Percentiles rank a stretch among this genome's conserved stretches.
Conservation (phyloP, 2,113 vertebrate species). For the Protobothrops flavoviridis region DNA sequence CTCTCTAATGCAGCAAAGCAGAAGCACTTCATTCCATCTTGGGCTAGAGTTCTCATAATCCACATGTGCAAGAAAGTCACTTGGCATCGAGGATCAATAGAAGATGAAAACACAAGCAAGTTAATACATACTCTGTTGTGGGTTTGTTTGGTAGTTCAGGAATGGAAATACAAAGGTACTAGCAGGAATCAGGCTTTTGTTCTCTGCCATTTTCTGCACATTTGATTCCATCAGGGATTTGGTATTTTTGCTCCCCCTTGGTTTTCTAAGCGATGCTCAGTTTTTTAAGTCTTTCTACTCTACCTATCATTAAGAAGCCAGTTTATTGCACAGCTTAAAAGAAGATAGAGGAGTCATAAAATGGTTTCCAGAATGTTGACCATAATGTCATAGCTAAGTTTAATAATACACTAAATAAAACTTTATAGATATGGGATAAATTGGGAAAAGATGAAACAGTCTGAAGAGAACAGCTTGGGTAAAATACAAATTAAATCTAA, state of each 20-base stretch:
- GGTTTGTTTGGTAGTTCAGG: background rate
- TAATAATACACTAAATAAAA: slow-evolving; percentile 34
- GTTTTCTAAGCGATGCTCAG: slow-evolving; percentile 26
- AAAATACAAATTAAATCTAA: slow-evolving; percentile 30
- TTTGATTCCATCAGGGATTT: background rate
- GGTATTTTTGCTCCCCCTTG: background rate
- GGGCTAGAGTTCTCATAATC: background rate
- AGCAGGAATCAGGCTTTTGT: background rate
- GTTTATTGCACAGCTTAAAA: slow-evolving; percentile 47
- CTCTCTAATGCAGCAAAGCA: background rate
- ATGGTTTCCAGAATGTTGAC: slow-evolving; percentile 38
- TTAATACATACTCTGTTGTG: background rate
- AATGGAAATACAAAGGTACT: background rate
- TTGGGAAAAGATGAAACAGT: slow-evolving; percentile 27
- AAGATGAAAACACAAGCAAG: background rate
- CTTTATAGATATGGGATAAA: slow-evolving; percentile 39
- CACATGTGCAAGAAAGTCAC: background rate
- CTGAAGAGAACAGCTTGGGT: slow-evolving; percentile 18
- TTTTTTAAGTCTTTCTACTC: slow-evolving; percentile 40
- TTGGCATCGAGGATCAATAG: background rate
- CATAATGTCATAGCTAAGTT: slow-evolving; percentile 33
- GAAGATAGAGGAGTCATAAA: slow-evolving; percentile 29
- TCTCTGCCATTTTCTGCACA: background rate
- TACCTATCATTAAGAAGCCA: slow-evolving; percentile 18
- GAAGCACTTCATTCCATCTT: background rate